phyloP scores from a whole-genome alignment of 2,797 vertebrate species.

The Pelochelys cantorii region DNA sequence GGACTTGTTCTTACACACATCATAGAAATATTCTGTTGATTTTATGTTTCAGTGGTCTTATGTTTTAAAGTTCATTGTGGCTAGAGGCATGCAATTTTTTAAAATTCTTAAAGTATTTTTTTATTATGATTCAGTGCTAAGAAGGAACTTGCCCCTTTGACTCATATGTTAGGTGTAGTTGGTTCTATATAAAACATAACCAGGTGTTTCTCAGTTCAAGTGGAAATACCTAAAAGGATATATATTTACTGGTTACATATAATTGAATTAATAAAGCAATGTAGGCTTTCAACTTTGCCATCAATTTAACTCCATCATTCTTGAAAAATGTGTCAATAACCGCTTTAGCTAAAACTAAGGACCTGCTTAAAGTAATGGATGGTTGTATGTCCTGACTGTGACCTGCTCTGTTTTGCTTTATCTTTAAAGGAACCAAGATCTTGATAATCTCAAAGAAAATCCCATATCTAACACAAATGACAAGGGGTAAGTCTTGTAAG shows the following conservation, averaged over 20 bases:
- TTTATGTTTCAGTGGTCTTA: neutral
- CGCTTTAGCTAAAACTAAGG: neutral
- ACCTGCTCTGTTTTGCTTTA: slow-evolving; percentile 39
- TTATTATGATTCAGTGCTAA: neutral
- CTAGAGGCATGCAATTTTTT: neutral
- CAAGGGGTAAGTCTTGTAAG: slow-evolving; percentile 43
- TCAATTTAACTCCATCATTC: neutral
- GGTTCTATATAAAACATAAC: neutral
- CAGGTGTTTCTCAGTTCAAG: neutral
- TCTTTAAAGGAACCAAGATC: slow-evolving; percentile 54
- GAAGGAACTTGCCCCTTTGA: neutral
- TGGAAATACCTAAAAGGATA: neutral
- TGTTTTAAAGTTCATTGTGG: neutral
- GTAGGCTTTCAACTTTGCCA: neutral
- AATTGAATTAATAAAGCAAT: neutral
- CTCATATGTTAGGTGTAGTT: neutral
- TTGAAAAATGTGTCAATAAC: neutral
- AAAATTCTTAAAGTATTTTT: neutral
- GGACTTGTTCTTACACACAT: neutral
- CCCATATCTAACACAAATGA: slow-evolving; percentile 10
- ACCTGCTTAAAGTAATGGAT: neutral
- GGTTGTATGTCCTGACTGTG: neutral
- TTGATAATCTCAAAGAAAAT: slow-evolving; percentile 40
- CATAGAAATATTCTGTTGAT: neutral
- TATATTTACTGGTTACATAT: neutral